phyloP scores from a whole-genome alignment of 1,140 invertebrate genomes.

The Tetraneura akinire region DNA sequence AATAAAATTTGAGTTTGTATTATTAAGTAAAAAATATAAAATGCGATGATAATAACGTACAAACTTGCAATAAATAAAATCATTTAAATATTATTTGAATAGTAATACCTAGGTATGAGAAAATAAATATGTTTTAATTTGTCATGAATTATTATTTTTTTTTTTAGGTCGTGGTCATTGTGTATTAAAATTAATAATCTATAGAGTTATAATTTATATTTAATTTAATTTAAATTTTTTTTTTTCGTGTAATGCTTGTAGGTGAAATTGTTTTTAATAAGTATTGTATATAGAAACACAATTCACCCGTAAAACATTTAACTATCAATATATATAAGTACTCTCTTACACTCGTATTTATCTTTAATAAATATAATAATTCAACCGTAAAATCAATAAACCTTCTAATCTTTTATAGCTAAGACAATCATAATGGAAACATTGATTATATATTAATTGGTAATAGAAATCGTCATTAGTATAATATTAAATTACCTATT shows the following conservation, averaged over 20 bases:
- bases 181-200: neutral
- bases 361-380: neutral
- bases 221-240: neutral
- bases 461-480: too few relatives aligned
- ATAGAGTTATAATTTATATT: slow-evolving; percentile 5
- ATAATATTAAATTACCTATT: too few relatives aligned
- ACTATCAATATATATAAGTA: neutral
- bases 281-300: neutral
- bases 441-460: too few relatives aligned
- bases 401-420: neutral
- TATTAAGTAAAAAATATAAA: too few relatives aligned
- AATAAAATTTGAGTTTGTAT: too few relatives aligned
- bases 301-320: slow-evolving; percentile 18
- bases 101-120: too few relatives aligned
- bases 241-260: too few relatives aligned
- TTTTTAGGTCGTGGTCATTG: neutral
- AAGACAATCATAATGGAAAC: too few relatives aligned
- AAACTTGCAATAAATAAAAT: too few relatives aligned
- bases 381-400: slow-evolving; percentile 4
- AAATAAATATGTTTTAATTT: too few relatives aligned
- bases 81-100: too few relatives aligned
- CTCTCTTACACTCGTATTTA: neutral
- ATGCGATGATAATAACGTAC: too few relatives aligned
- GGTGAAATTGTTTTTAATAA: slow-evolving; percentile 21
- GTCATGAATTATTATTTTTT: neutral